Base-by-base conservation (phyloP, 1,140 invertebrate species). In the Drosophila paulistorum region DNA sequence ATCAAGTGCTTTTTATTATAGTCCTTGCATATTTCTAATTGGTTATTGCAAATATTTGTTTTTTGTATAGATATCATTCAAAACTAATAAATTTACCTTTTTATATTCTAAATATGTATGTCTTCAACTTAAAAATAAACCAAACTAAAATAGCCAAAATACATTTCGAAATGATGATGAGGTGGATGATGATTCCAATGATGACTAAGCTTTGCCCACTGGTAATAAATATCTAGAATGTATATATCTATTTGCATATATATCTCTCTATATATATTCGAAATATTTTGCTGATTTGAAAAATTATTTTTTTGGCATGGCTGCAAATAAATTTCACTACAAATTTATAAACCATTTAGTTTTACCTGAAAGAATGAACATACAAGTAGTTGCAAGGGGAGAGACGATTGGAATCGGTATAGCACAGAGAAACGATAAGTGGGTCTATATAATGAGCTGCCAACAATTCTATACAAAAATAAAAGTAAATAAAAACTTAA, bases 1-100 rank as follows among this genome's bases (percentile, higher is more conserved):
- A 60, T 59, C 14, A 13, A 57, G 64, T 48, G 39, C 41, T 41
- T 65, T 61, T 62, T 30, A 6, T 11, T 17, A 13, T 17, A 10
- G 30, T 42, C 20, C 39, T 45, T 62, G 9, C 30, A 11, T 0
- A 10, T 17, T n/a, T 57, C 3, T 39, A 1, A 10, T 20, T 20
- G 33, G 14, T 59, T 59, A 6, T 14, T 59, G 57, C 33, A 59
- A 59, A 59, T 59, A 14, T 20, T 35, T 37, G 55, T 48, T 14
- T 48, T n/a, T 10, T 37, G 33, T 10, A 23, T 14, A n/a, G 39
- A 35, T 42, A 66, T 13, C 7, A 42, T 35, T 66, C 71, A 59
- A 64, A 71, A 71, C 63, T 63, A 71, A 78, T 78, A 75, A 78
- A 78, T 65, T 71, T 26, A 48, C 9, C 64, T 60, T 48, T 78